Conservation (phyloP, 2,113 vertebrate species). For the Emydura subglobosa region DNA sequence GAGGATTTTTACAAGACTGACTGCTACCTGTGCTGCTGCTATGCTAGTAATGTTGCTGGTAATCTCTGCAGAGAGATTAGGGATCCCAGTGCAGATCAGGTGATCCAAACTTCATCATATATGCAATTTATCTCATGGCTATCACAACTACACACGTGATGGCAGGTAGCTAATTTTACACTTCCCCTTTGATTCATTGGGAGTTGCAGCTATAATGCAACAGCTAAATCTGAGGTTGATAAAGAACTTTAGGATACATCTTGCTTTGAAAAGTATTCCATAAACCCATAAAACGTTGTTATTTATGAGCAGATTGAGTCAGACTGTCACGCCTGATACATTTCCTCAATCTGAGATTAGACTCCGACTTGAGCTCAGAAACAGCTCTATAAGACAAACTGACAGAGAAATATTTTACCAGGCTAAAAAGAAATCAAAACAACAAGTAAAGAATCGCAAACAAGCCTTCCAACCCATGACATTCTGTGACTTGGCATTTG, state of each 20-base stretch:
- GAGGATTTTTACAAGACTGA: background rate
- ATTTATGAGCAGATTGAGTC: slow-evolving; percentile 70
- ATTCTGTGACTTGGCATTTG: slow-evolving; percentile 60
- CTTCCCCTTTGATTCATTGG: slow-evolving; percentile 37
- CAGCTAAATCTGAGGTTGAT: slow-evolving; percentile 61
- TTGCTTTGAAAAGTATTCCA: slow-evolving; percentile 47
- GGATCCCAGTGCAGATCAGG: background rate
- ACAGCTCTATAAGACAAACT: slow-evolving; percentile 37
- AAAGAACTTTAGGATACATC: slow-evolving; percentile 49
- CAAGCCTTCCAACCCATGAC: background rate
- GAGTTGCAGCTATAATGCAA: slow-evolving; percentile 33
- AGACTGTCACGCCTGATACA: slow-evolving; percentile 55
- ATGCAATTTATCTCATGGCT: slow-evolving; percentile 1
- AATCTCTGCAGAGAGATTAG: slow-evolving; percentile 36
- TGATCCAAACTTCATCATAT: slow-evolving; percentile 11
- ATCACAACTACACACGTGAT: background rate
- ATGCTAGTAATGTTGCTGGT: background rate
- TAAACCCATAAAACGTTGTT: slow-evolving; percentile 63
- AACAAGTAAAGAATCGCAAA: slow-evolving; percentile 36
- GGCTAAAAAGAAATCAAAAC: slow-evolving; percentile 67
- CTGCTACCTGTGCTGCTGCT: background rate
- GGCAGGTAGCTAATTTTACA: background rate
- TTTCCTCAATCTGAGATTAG: slow-evolving; percentile 70
- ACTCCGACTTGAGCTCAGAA: slow-evolving; percentile 48
- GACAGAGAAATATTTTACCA: slow-evolving; percentile 59